phyloP scores from a whole-genome alignment of 2,797 vertebrate species.

The Chelon labrosus region DNA sequence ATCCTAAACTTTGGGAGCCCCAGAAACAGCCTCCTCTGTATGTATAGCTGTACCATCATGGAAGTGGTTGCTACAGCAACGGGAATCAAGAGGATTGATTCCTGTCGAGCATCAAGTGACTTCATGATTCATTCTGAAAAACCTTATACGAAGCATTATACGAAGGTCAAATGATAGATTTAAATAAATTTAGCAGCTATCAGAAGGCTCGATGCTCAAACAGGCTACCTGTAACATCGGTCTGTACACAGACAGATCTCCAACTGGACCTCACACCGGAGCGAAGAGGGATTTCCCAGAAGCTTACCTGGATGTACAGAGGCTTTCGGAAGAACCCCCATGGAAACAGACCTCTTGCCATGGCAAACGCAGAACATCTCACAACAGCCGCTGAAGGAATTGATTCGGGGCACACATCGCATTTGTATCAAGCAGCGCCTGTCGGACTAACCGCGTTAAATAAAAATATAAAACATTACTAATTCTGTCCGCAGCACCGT shows the following conservation, averaged over 20 bases:
- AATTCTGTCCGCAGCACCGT: slow-evolving; percentile 3
- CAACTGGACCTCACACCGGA: slow-evolving; percentile 5
- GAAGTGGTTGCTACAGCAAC: slow-evolving; percentile 83
- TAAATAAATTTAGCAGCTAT: background rate
- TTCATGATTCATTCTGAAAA: slow-evolving; percentile 43
- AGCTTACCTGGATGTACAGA: slow-evolving; percentile 90
- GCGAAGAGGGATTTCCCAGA: slow-evolving; percentile 37
- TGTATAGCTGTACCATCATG: slow-evolving; percentile 37
- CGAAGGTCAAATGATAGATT: slow-evolving; percentile 6
- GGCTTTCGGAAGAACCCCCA: slow-evolving; percentile 90
- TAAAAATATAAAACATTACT: background rate
- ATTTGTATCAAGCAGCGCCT: slow-evolving; percentile 35
- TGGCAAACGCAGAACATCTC: slow-evolving; percentile 89
- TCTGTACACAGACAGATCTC: background rate
- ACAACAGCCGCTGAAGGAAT: slow-evolving; percentile 71
- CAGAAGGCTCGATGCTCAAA: background rate
- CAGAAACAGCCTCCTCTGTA: slow-evolving; percentile 2
- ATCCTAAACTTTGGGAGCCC: slow-evolving; percentile 45
- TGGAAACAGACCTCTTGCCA: slow-evolving; percentile 91
- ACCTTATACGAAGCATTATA: background rate
- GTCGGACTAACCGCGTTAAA: background rate
- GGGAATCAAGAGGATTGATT: slow-evolving; percentile 50
- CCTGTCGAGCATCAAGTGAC: slow-evolving; percentile 71
- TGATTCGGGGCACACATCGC: slow-evolving; percentile 22
- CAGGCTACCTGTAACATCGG: background rate